These are phyloP conservation scores for Meles meles DNA, from an alignment of 2,113 vertebrate genomes.

Conservation along the genomic window DNA sequence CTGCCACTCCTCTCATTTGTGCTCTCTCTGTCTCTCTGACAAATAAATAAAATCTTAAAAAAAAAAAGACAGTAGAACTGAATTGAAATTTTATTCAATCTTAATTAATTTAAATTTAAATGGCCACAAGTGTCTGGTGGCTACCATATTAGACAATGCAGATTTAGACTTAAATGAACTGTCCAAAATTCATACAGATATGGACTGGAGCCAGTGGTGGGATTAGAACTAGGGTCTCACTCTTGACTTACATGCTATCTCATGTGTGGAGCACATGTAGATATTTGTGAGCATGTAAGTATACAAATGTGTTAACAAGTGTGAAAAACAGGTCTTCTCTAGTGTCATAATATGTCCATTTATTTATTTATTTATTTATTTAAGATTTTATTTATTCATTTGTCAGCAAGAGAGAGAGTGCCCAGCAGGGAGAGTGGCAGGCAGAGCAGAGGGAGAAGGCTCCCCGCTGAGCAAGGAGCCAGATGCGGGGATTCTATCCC, in stretches of 20 bases:
- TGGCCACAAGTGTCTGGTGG: neutral
- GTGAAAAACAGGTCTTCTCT: neutral
- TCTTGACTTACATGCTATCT: neutral
- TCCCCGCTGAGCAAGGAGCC: too few relatives aligned
- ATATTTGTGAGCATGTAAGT: neutral
- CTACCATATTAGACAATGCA: neutral
- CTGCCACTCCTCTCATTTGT: neutral
- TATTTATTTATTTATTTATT: too few relatives aligned
- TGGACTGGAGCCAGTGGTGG: neutral
- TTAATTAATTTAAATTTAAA: slow-evolving; percentile 4
- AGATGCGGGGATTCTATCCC: too few relatives aligned
- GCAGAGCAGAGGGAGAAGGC: too few relatives aligned
- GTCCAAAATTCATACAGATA: neutral
- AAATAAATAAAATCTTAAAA: neutral
- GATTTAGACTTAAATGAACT: neutral
- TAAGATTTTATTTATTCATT: neutral
- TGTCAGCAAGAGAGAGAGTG: neutral
- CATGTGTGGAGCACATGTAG: neutral
- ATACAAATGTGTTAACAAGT: neutral
- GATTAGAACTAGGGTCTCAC: neutral
- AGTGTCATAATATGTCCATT: neutral
- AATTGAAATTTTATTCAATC: slow-evolving; percentile 11
- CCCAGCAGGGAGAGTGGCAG: too few relatives aligned
- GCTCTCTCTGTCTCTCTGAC: neutral
- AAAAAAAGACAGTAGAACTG: neutral